These are phyloP conservation scores for Callopanchax toddi DNA, from an alignment of 2,113 vertebrate species.

Conservation along the genomic window DNA sequence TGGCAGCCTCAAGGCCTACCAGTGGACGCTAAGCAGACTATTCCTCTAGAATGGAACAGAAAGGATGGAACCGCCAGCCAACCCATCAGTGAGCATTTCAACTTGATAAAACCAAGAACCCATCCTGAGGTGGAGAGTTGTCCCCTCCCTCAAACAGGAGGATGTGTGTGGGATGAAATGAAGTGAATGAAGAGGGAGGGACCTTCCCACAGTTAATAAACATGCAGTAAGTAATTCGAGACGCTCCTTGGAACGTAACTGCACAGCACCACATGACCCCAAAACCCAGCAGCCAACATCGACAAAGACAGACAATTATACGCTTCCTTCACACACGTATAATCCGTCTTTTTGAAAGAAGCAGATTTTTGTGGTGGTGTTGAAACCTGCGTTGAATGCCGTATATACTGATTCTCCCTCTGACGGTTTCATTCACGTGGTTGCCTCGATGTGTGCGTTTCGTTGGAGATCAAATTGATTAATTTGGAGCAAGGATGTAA, in stretches of 20 bases:
- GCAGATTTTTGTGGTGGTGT: slow-evolving; percentile 48
- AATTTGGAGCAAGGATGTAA: slow-evolving; percentile 17
- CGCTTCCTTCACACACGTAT: slow-evolving; percentile 30
- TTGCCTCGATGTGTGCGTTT: too few relatives aligned
- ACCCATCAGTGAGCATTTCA: slow-evolving; percentile 50
- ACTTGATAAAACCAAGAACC: slow-evolving; percentile 62
- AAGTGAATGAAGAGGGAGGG: slow-evolving; percentile 70
- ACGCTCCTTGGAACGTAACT: slow-evolving; percentile 60
- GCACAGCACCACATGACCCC: slow-evolving; percentile 67
- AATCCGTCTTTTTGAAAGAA: slow-evolving; percentile 43
- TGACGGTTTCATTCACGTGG: too few relatives aligned
- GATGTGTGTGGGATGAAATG: slow-evolving; percentile 71
- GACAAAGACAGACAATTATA: slow-evolving; percentile 59
- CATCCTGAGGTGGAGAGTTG: slow-evolving; percentile 58
- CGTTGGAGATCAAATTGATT: slow-evolving; percentile 6
- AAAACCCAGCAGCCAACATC: slow-evolving; percentile 67
- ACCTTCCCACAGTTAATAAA: slow-evolving; percentile 69
- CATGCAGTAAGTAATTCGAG: slow-evolving; percentile 78
- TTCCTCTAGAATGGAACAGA: slow-evolving; percentile 55
- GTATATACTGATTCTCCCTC: slow-evolving; percentile 10
- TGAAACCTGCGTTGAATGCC: slow-evolving; percentile 12
- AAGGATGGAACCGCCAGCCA: slow-evolving; percentile 48
- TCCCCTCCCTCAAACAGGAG: slow-evolving; percentile 55
- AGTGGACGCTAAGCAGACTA: slow-evolving; percentile 60
- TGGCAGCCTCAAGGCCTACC: slow-evolving; percentile 63